A percentile compares a stretch with the other conserved stretches of the same genome.
Evolutionary conservation across 1,140 invertebrate genomes (phyloP).

Genomic region (Drosophila sproati): DNA sequence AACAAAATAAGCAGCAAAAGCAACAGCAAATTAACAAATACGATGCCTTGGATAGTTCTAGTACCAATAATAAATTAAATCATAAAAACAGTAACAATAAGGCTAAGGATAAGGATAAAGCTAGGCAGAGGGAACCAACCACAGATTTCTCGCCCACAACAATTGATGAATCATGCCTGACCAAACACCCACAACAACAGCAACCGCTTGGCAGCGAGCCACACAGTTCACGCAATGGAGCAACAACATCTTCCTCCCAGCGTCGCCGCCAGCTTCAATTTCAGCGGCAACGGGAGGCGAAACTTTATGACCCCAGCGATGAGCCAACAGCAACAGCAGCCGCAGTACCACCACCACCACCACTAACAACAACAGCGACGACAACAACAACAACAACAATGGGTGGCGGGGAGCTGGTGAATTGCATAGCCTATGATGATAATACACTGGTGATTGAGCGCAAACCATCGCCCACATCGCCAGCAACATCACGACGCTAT

Average conservation of each 20-base stretch:
- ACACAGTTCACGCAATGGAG: constrained; percentile 26
- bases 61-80: constrained; percentile 73
- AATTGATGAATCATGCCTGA: constrained; percentile 68
- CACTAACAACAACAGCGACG: constrained; percentile 13
- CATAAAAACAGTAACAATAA: constrained; percentile 74
- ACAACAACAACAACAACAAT: constrained; percentile 37
- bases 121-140: constrained; percentile 36
- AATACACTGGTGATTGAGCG: constrained; percentile 71
- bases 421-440: constrained; percentile 74
- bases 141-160: constrained; percentile 56
- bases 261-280: constrained; percentile 71
- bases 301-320: constrained; percentile 70
- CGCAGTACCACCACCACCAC: constrained; percentile 1
- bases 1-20: constrained; percentile 38
- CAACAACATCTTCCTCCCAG: constrained; percentile 55
- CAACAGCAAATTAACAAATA: constrained; percentile 58
- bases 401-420: constrained; percentile 67
- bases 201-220: background rate
- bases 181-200: constrained; percentile 37
- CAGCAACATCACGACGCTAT: constrained; percentile 62
- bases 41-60: constrained; percentile 75
- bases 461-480: constrained; percentile 67
- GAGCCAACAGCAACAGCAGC: constrained; percentile 37
- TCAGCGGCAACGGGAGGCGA: constrained; percentile 68
- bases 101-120: constrained; percentile 51